Conservation (phyloP, 2,888 invertebrate genomes). For the Pyralis farinalis region DNA sequence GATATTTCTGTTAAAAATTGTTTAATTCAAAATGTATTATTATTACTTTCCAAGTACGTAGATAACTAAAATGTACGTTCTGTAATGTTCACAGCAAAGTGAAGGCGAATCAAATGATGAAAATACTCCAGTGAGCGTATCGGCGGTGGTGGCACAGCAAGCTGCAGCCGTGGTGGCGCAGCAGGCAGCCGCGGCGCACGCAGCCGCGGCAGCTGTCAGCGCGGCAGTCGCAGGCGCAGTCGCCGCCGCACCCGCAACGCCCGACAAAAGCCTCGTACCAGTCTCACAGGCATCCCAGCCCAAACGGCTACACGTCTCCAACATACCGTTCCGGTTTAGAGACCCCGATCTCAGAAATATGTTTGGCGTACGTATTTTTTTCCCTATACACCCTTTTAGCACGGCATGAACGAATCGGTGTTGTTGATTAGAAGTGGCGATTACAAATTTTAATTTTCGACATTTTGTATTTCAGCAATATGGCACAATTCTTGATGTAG, state of each 20-base stretch:
- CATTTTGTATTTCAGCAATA: conserved; percentile 92
- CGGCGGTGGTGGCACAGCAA: conserved; percentile 54
- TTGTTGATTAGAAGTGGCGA: conserved; percentile 19
- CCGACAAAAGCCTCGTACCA: conserved; percentile 76
- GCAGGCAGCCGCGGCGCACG: conserved; percentile 77
- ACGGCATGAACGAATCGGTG: conserved; percentile 34
- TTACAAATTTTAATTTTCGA: conserved; percentile 37
- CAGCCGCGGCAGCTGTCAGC: conserved; percentile 60
- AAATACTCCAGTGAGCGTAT: conserved; percentile 75
- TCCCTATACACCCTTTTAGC: conserved; percentile 17
- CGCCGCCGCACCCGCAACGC: conserved; percentile 52
- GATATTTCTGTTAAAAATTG: no score
- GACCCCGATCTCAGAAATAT: conserved; percentile 99
- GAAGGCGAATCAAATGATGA: conserved; percentile 80
- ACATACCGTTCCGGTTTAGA: conserved; percentile 99
- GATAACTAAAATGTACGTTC: neutral
- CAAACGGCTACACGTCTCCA: conserved; percentile 98
- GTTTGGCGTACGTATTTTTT: conserved; percentile 93
- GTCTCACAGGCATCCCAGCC: conserved; percentile 84
- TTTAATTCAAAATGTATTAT: no score
- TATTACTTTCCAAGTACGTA: no score
- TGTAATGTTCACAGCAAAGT: conserved; percentile 45
- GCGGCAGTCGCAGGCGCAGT: conserved; percentile 43
- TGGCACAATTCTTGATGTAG: conserved; percentile 99
- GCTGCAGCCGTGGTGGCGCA: conserved; percentile 60